Base-by-base conservation (phyloP, 2,113 vertebrate genomes). In the Callipepla squamata region DNA sequence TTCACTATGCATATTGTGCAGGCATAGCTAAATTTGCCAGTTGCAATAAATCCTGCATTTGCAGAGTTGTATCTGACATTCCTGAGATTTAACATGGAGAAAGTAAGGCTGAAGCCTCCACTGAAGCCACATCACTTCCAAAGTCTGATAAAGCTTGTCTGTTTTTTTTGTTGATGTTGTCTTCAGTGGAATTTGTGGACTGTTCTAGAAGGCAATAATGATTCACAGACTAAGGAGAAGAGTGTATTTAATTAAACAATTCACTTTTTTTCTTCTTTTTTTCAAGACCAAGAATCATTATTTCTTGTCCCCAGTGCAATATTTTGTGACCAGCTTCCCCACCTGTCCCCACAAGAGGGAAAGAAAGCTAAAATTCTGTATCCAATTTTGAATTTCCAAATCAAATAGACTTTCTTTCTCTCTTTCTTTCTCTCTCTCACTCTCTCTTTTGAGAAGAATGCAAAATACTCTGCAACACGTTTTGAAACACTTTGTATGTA, bases 21-120 rank as follows among this genome's bases (percentile, higher is more conserved):
- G 57, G 26, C 34, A 72, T 13, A 72, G 58, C 6, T 92, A 79
- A 78, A 84, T 75, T 57, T 85, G 51, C 25, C 73, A 82, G 36
- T 36, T 87, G 65, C 21, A 61, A 70, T 6, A 81, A 69, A 87
- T 55, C 38, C 88, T 69, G 42, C 11, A 6, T 76, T 91, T 80
- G 32, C 11, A 81, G 15, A 70, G 14, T 91, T 65, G 13, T 34
- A 50, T 58, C 25, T 36, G 72, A 86, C 77, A 67, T 66, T 89
- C 93, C 73, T 92, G 85, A 96, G 92, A 72, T 80, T 4, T 93
- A 63, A 45, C 65, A 81, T 68, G 85, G 26, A 91, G 32, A 92
- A 84, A 91, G 89, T 91, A 92, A 94, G 92, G 94, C 92, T 92
- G 63, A 92, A 80, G 58, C 13, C 32, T 79, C 55, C 80, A 82